phyloP scores from a whole-genome alignment of 1,140 invertebrate species.

The Lycorma delicatula region DNA sequence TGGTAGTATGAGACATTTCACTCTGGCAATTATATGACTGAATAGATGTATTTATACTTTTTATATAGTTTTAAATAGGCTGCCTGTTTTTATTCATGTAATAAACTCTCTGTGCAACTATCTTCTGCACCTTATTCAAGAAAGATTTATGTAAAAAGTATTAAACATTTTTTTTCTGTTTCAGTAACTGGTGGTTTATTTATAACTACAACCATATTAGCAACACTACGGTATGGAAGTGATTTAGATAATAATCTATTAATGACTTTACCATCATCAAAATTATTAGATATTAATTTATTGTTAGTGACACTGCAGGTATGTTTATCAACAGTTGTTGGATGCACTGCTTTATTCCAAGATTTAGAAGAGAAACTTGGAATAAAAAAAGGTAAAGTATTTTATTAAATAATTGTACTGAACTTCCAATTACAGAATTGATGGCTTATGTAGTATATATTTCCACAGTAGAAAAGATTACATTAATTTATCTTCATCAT shows the following conservation, averaged over 20 bases:
- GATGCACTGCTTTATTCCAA: conserved; percentile 64
- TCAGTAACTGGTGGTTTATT: conserved; percentile 52
- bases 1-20: too few relatives aligned
- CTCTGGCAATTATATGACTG: background rate
- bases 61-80: too few relatives aligned
- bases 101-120: background rate
- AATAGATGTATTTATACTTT: too few relatives aligned
- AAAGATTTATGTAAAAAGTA: too few relatives aligned
- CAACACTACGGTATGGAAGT: conserved; percentile 51
- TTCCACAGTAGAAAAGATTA: too few relatives aligned
- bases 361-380: conserved; percentile 54
- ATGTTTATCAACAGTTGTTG: conserved; percentile 63
- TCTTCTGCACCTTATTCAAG: background rate
- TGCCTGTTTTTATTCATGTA: background rate
- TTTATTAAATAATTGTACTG: too few relatives aligned
- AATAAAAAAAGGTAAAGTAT: conserved; percentile 49
- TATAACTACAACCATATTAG: conserved; percentile 49
- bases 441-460: too few relatives aligned
- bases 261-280: conserved; percentile 41
- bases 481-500: too few relatives aligned
- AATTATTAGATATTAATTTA: conserved; percentile 48
- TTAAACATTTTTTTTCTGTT: conserved; percentile 23
- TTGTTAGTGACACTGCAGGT: conserved; percentile 62
- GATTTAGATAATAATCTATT: conserved; percentile 43
- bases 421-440: too few relatives aligned